Evolutionary conservation across 1,140 invertebrate genomes (phyloP), one percentile per base, ranked within the genome.

Genomic region (Lepidurus couesii): DNA sequence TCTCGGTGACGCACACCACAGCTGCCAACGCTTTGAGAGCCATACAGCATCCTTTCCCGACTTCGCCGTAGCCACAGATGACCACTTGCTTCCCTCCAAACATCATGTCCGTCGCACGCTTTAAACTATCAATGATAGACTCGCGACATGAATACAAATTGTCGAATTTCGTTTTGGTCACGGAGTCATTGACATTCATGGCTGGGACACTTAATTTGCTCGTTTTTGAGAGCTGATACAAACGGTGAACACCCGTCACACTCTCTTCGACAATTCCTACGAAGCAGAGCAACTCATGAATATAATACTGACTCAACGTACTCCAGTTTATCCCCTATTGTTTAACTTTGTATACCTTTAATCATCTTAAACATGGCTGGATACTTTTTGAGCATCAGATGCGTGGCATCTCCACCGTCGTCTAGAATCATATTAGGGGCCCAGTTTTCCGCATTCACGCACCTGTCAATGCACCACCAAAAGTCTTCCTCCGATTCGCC

Each of bases 91-190:
- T 98, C 0, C 97, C 97, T 44, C 96, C 97, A 85, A 98, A 97
- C 97, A 99, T 98, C 3, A 98, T 90, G 84, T 99, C 97, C 16
- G 96, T 98, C 11, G 95, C 96, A 80, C 96, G 89, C 86, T 98
- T 98, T 76, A 99, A 88, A 83, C 94, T 95, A 85, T 43, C 84
- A 82, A 95, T 89, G 82, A 95, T 93, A 77, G 92, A 93, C 86
- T 95, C 93, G 43, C 93, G 88, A 85, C 95, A 97, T 81, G 93
- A 95, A 84, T 97, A 97, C 34, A 97, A 87, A 86, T 97, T 98
- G 84, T 99, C 97, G 85, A 98, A 98, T 88, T 98, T 98, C n/a
- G 95, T 98, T 89, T 99, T 99, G 0, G 96, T 98, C 9, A 99
- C 96, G 34, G 95, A 97, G 86, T 98, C 97, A 84, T 98, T 98